Evolutionary conservation across 2,113 vertebrate genomes (phyloP).

Genomic region (Aegotheles bennettii): DNA sequence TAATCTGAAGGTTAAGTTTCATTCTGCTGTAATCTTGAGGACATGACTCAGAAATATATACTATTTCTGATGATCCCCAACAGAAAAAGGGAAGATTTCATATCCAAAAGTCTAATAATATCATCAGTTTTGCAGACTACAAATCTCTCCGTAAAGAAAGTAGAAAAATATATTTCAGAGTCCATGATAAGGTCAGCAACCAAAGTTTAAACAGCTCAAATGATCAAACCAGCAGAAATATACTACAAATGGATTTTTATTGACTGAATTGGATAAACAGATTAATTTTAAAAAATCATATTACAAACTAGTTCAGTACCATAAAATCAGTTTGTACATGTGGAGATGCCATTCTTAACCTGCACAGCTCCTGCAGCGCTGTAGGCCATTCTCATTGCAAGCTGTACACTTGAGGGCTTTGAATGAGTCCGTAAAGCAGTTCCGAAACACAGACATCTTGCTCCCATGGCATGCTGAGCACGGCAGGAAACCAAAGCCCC

Average conservation of each 20-base stretch:
- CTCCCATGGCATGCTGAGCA: slow-evolving; percentile 97
- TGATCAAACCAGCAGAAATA: background rate
- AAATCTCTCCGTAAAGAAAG: background rate
- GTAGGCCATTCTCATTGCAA: slow-evolving; percentile 97
- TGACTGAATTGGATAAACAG: slow-evolving; percentile 46
- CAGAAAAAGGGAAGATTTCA: background rate
- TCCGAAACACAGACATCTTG: slow-evolving; percentile 98
- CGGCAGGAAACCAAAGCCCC: slow-evolving; percentile 92
- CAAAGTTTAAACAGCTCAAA: background rate
- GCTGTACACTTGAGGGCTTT: slow-evolving; percentile 97
- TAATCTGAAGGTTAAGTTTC: background rate
- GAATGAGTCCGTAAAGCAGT: slow-evolving; percentile 98
- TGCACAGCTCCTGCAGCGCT: slow-evolving; percentile 86
- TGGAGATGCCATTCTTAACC: background rate
- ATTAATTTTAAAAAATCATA: slow-evolving; percentile 42
- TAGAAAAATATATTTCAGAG: background rate
- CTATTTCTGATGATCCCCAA: background rate
- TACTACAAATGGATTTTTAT: slow-evolving; percentile 73
- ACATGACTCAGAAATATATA: background rate
- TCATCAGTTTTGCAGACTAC: accelerated
- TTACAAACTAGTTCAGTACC: slow-evolving; percentile 54
- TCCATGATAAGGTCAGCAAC: accelerated
- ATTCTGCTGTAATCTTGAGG: background rate
- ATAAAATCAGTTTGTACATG: slow-evolving; percentile 3
- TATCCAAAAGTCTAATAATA: background rate